These are phyloP conservation scores for Monoplex corrugatus DNA, from an alignment of 2,888 invertebrate genomes.

Conservation along the genomic window DNA sequence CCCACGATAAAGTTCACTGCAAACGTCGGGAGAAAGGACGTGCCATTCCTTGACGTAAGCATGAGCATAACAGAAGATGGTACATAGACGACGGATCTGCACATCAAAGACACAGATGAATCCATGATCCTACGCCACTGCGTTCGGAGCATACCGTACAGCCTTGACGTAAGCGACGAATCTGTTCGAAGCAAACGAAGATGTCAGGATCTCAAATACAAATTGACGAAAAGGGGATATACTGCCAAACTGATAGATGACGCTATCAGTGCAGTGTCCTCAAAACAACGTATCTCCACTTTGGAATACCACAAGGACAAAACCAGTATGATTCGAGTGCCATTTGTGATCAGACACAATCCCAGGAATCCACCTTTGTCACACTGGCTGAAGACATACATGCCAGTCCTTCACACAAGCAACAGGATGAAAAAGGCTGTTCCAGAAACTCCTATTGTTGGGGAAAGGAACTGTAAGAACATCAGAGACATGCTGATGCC, in stretches of 20 bases:
- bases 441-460: neutral
- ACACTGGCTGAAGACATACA: neutral
- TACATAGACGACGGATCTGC: neutral
- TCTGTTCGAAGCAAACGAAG: slow-evolving; percentile 5
- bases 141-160: neutral
- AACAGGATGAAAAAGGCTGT: slow-evolving; percentile 18
- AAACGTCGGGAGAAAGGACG: neutral
- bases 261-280: neutral
- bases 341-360: slow-evolving; percentile 10
- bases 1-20: slow-evolving; percentile 9
- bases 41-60: neutral
- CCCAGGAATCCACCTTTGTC: neutral
- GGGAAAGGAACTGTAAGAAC: too few relatives aligned
- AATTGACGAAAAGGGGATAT: slow-evolving; percentile 18
- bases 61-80: slow-evolving; percentile 12
- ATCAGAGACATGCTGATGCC: too few relatives aligned
- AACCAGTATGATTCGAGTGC: neutral
- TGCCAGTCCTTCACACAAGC: slow-evolving; percentile 8
- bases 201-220: neutral
- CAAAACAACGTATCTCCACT: neutral
- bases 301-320: neutral
- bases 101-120: neutral
- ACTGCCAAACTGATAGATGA: neutral
- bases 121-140: neutral
- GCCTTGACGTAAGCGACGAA: neutral